Percentiles rank a stretch among this genome's conserved stretches.
Conservation (phyloP, 2,113 vertebrate genomes). For the Lathamus discolor region DNA sequence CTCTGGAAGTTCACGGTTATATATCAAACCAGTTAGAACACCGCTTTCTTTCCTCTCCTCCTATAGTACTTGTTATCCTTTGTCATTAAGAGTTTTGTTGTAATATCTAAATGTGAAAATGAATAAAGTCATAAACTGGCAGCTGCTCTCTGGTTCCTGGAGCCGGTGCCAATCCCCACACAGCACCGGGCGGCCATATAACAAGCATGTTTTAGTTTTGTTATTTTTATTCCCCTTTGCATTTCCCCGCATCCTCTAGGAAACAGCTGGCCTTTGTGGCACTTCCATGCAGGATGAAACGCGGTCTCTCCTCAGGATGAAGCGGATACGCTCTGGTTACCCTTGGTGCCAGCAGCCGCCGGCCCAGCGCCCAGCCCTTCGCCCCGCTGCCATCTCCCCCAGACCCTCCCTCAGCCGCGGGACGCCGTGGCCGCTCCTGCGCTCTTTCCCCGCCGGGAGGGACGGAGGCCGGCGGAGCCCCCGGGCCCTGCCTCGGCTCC, state of each 20-base stretch:
- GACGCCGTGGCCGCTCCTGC: not conserved
- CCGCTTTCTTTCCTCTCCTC: conserved; percentile 51
- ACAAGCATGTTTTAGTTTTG: not conserved
- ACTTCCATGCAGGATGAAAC: not conserved
- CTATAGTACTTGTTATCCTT: conserved; percentile 63
- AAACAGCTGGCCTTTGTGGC: not conserved
- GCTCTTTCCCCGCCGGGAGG: not conserved
- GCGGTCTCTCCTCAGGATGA: not conserved
- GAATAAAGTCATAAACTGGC: conserved; percentile 52
- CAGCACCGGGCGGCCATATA: not conserved
- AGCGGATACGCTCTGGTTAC: not conserved
- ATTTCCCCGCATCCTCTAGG: not conserved
- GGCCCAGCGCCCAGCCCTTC: not conserved
- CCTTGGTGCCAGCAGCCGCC: not conserved
- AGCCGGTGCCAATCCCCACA: not conserved
- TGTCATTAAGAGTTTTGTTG: conserved; percentile 64
- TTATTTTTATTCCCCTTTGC: not conserved
- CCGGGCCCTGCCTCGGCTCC: accelerated
- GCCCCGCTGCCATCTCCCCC: not conserved
- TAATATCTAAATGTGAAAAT: conserved; percentile 68
- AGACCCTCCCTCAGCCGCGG: not conserved
- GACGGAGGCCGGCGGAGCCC: not conserved
- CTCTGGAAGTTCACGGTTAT: conserved; percentile 55
- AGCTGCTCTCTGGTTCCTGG: conserved; percentile 23
- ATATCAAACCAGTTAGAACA: conserved; percentile 62